Evolutionary conservation across 2,888 invertebrate genomes (phyloP), one percentile per base, ranked within the genome.

Genomic region (Cyaniris semiargus): DNA sequence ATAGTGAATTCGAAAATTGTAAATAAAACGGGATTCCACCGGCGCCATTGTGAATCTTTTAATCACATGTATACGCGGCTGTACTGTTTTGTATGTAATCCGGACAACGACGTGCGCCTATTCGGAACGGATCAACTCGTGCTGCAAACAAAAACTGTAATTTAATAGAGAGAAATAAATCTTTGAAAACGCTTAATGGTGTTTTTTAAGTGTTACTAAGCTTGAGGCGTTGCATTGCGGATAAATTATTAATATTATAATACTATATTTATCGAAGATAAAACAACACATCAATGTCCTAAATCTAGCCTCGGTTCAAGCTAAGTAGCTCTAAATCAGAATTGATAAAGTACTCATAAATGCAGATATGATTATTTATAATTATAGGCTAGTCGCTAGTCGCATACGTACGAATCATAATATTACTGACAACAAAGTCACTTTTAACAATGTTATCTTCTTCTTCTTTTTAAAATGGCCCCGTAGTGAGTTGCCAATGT

Each of bases 31-130:
- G 38, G 71, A 71, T 71, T 71, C 15, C 71, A 13, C 8, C 38
- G 38, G 71, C n/a, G 21, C 38, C 38, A 71, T 38, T 74, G 74
- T 48, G 27, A 74, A 48, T 53, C 15, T 44, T 74, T 74, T 74
- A 48, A 74, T 74, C 74, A 53, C 74, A 18, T 27, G 48, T 74
- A 21, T 21, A 13, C 53, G 74, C 53, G 74, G 53, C 23, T 74
- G 74, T 74, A 27, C 74, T 53, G 48, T 74, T 74, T 74, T 74
- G 27, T 72, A 72, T 34, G 21, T 72, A 44, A 74, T 74, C 48
- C 74, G 27, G 27, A 72, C 72, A 72, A 74, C 53, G 74, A 74
- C 74, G 74, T 74, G 74, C 53, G 48, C 23, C 27, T 48, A 74
- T 23, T 48, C 48, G 18, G 23, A 27, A 74, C 74, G 27, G 74